Conservation (phyloP, 1,140 invertebrate species). For the Lerema accius region DNA sequence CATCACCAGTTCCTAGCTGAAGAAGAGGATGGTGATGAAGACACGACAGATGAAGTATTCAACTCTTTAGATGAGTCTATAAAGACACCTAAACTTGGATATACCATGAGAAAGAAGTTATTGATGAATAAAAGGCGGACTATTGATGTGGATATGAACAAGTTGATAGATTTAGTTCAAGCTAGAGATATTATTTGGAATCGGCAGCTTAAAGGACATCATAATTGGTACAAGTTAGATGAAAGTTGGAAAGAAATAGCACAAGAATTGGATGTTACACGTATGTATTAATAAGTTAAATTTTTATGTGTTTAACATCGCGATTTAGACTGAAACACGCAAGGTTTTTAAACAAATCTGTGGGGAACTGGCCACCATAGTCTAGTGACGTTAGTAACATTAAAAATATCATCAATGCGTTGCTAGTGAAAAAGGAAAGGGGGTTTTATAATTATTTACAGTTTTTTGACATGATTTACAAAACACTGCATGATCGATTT, state of each 20-base stretch:
- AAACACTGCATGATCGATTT: too few species aligned
- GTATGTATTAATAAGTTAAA: constrained; percentile 60
- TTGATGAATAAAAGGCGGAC: constrained; percentile 71
- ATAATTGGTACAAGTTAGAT: constrained; percentile 77
- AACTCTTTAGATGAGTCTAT: constrained; percentile 71
- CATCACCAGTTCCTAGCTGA: constrained; percentile 74
- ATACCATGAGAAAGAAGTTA: constrained; percentile 75
- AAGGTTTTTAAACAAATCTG: too few species aligned
- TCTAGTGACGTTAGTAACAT: too few species aligned
- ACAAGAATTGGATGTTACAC: constrained; percentile 65
- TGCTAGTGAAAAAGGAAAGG: too few species aligned
- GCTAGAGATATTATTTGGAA: constrained; percentile 74
- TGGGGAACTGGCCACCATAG: too few species aligned
- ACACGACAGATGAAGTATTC: constrained; percentile 67
- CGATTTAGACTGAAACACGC: too few species aligned
- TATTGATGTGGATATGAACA: constrained; percentile 75
- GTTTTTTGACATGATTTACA: too few species aligned
- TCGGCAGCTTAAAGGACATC: constrained; percentile 70
- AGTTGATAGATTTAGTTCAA: constrained; percentile 68
- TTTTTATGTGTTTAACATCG: too few species aligned
- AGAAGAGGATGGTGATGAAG: constrained; percentile 69
- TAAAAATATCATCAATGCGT: too few species aligned
- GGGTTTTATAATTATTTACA: too few species aligned
- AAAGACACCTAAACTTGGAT: constrained; percentile 70
- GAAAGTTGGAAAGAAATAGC: constrained; percentile 77